Evolutionary conservation across 1,140 invertebrate genomes (phyloP), one percentile per base, ranked within the genome.

Genomic region (Temnothorax nylanderi): DNA sequence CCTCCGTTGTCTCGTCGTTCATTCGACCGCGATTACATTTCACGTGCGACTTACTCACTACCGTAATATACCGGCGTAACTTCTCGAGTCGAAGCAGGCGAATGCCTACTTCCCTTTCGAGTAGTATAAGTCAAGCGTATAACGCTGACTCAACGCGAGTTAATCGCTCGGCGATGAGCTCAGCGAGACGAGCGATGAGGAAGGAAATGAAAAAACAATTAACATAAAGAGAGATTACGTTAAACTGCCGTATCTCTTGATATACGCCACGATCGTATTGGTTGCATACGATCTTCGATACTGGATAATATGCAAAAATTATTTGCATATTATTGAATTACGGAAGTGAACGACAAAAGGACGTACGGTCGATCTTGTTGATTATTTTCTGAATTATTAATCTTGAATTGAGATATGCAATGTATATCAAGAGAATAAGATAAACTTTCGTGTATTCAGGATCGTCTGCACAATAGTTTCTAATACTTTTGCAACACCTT

Each of bases 401-500:
- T 77, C 47, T 1, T 4, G 2, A 62, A 77, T 77, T 32, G 13
- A 32, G 26, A 26, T 26, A 26, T 26, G 0, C 26, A 26, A 26
- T 26, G 26, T 26, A 37, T 21, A 44, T 11, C 21, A 6, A 60
- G 4, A 32, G 0, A 49, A 13, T 11, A 3, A 54, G 1, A 34
- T 10, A 5, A 64, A 65, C 4, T 67, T 67, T 32, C 8, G 21
- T 54, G 44, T 69, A 41, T 67, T 54, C 18, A 54, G 62, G 3
- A 56, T 54, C 8, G 8, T 54, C n/a, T 41, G 47, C 47, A 18
- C 32, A 5, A 54, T 7, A 81, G 4, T 80, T 67, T 80, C 34
- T 51, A 69, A 71, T 34, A 78, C n/a, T 51, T 49, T 56, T 80
- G 47, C 47, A 80, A 80, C 34, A 26, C 54, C 34, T 81, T 81